A percentile compares a stretch with the other conserved stretches of the same genome.
Conservation (phyloP, 2,797 vertebrate species). For the Glossophaga mutica region DNA sequence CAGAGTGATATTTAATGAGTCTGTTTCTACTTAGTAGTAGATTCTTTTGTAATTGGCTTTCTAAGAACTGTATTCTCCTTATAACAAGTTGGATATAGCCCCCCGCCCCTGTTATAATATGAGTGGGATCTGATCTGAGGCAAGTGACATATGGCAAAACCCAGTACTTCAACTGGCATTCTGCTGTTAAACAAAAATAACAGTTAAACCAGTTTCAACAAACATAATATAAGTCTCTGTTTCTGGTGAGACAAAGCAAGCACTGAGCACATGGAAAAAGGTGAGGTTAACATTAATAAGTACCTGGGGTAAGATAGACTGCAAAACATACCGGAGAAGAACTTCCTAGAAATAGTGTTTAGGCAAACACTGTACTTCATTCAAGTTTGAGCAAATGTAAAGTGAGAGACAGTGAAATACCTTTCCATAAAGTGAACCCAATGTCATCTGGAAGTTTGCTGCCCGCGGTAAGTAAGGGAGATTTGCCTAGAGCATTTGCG, state of each 20-base stretch:
- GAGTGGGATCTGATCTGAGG: not conserved
- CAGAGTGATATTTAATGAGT: conserved; percentile 29
- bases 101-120: not conserved
- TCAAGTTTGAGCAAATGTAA: not conserved
- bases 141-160: not conserved
- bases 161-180: not conserved
- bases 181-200: conserved; percentile 8
- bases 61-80: not conserved
- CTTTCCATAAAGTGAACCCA: not conserved
- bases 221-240: not conserved
- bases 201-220: not conserved
- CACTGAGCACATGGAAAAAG: not conserved
- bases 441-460: not conserved
- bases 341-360: not conserved
- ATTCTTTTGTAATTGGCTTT: conserved; percentile 36
- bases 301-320: not conserved
- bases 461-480: not conserved
- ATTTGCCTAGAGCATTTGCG: not conserved
- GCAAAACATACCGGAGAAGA: not conserved
- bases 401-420: not conserved
- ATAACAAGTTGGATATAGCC: not conserved
- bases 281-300: not conserved
- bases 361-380: not conserved
- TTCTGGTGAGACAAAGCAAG: not conserved
- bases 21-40: conserved; percentile 48